These are phyloP conservation scores for Leptopilina boulardi DNA, from an alignment of 1,140 invertebrate genomes.

Conservation along the genomic window DNA sequence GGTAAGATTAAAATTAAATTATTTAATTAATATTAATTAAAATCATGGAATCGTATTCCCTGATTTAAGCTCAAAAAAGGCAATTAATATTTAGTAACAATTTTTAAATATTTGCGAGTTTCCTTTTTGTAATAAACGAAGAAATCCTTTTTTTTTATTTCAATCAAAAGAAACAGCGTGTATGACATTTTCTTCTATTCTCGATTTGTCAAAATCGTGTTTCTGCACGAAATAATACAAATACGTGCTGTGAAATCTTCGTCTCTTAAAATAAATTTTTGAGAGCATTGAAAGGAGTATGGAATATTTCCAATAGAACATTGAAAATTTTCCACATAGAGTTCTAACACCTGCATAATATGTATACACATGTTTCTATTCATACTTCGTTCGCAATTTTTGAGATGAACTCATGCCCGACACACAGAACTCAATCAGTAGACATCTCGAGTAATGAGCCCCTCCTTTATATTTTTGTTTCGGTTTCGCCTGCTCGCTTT, in stretches of 20 bases:
- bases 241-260: not conserved
- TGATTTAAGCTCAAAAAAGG: no score
- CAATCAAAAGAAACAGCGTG: not conserved
- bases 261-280: not conserved
- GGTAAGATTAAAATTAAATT: not conserved
- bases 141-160: not conserved
- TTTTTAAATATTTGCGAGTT: no score
- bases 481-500: constrained; percentile 50
- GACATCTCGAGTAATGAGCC: constrained; percentile 25
- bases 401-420: not conserved
- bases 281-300: not conserved
- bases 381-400: not conserved
- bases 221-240: not conserved
- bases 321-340: constrained; percentile 7
- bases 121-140: not conserved
- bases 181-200: not conserved
- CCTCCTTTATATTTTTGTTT: not conserved
- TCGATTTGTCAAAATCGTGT: constrained; percentile 7
- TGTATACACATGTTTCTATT: not conserved
- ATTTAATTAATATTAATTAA: not conserved
- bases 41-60: no score
- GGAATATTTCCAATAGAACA: constrained; percentile 8
- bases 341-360: not conserved
- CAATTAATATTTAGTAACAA: no score
- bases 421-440: not conserved